phyloP scores from a whole-genome alignment of 2,888 invertebrate genomes.

The Cantharis rufa region DNA sequence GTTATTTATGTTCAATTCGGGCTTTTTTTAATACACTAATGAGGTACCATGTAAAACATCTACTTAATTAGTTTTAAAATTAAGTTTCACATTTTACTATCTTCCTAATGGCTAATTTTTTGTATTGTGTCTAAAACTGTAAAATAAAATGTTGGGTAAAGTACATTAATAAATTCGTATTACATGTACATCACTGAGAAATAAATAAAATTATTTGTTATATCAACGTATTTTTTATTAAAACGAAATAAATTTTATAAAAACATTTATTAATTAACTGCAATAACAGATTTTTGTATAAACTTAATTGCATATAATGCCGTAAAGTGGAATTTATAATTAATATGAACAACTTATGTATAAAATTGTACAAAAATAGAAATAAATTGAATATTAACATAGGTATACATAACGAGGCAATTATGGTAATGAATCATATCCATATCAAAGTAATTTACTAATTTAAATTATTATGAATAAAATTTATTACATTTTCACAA shows the following conservation, averaged over 20 bases:
- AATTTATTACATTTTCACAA: not conserved
- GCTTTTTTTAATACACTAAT: not conserved
- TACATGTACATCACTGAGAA: not conserved
- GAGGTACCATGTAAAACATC: not conserved
- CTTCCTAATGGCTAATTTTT: not conserved
- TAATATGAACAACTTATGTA: not conserved
- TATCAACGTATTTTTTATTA: not conserved
- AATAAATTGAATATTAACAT: not conserved
- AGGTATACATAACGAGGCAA: not conserved
- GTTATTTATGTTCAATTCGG: not conserved
- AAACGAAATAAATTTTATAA: not conserved
- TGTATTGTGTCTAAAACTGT: not conserved
- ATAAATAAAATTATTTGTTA: not conserved
- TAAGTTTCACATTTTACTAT: not conserved
- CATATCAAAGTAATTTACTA: not conserved
- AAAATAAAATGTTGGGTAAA: not conserved
- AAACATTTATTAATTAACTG: slow-evolving; percentile 1
- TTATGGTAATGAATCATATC: not conserved
- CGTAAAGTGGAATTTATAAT: slow-evolving; percentile 2
- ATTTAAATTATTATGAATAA: not conserved
- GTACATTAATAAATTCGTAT: not conserved
- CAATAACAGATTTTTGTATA: not conserved
- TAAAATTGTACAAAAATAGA: slow-evolving; percentile 17
- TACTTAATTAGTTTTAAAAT: not conserved
- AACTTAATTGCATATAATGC: slow-evolving; percentile 22